Base-by-base conservation (phyloP, 2,113 vertebrate genomes). In the Pseudonaja textilis region DNA sequence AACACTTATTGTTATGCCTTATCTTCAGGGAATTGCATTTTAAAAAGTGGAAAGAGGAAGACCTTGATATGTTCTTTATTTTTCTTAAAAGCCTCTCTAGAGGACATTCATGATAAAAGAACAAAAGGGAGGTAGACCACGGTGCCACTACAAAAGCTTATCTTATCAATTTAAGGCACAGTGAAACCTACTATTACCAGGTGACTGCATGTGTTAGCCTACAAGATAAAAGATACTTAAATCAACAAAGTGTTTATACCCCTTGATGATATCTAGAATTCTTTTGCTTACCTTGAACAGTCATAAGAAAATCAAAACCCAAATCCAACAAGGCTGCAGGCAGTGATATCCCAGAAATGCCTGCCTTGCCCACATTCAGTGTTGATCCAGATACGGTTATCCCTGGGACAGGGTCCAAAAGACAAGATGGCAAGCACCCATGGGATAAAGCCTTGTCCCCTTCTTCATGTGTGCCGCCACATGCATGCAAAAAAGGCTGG, bases 141-240 rank as follows among this genome's bases (percentile, higher is more conserved):
- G 0, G 0, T 4, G 10, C 20, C 26, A 94, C 69, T 45, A 4
- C 22, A 50, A 54, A 29, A 55, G 59, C 55, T 52, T 59, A 81
- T 0, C 0, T 88, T 52, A 86, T 56, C 0, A 0, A 56, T 91
- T 90, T 47, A 55, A 90, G 88, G 55, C 39, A 56, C n/a, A 7
- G 26, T 47, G 1, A 1, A 91, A 87, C 26, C 50, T 29, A 0
- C 0, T 91, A 55, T 86, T 0, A 0, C 0, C 0, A 22, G 45
- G 26, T 61, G 47, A 42, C 18, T 26, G 18, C 8, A 20, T 42
- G 14, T 85, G 42, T 26, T 29, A 39, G 18, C 0, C 0, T 81
- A 42, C 55, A 29, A 11, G 34, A 42, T 69, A 47, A 22, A 20
- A 64, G 29, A 87, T 87, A 91, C 0, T 1, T 64, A 89, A 74